Evolutionary conservation across 2,888 invertebrate species (phyloP), one percentile per base, ranked within the genome.

Genomic region (Hemistola chrysoprasaria): DNA sequence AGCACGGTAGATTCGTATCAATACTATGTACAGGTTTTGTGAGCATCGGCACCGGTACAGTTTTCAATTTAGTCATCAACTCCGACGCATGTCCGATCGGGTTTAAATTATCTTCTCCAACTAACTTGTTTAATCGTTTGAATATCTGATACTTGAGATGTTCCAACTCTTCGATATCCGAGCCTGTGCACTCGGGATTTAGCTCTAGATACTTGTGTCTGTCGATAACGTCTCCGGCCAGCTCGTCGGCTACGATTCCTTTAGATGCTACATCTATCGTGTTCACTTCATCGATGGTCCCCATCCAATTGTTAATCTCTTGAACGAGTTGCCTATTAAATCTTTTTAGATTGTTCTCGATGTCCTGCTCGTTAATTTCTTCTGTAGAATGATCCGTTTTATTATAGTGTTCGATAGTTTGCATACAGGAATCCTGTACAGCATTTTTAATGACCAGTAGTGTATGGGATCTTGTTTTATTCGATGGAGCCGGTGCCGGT

Each of bases 121-220:
- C 59, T n/a, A 79, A 49, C 47, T 76, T 81, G 38, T 72, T 71
- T 1, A 79, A 62, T 76, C 77, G 81, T 69, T 82, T 84, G 45
- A 75, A 83, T 50, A 85, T 78, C 22, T 77, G 79, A 61, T 74
- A 83, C 40, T 74, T 80, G 8, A 85, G 62, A 56, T 75, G 56
- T 47, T 81, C 78, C 21, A 83, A 36, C 47, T 84, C 82, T 21
- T 71, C 66, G 43, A 51, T 46, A 0, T 69, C 59, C 7, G 63
- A 46, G 1, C 49, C 49, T 24, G 30, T 55, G 7, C 43, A 49
- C 0, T 48, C 40, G 8, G 65, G 62, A 42, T 76, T 76, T 1
- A 76, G 36, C 47, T 75, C 60, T 46, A 78, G 40, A 57, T 80
- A 84, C 48, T 72, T 79, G 6, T 65, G 58, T 45, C 84, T 67